phyloP scores from a whole-genome alignment of 2,888 invertebrate species.

The Entomobrya multifasciata region DNA sequence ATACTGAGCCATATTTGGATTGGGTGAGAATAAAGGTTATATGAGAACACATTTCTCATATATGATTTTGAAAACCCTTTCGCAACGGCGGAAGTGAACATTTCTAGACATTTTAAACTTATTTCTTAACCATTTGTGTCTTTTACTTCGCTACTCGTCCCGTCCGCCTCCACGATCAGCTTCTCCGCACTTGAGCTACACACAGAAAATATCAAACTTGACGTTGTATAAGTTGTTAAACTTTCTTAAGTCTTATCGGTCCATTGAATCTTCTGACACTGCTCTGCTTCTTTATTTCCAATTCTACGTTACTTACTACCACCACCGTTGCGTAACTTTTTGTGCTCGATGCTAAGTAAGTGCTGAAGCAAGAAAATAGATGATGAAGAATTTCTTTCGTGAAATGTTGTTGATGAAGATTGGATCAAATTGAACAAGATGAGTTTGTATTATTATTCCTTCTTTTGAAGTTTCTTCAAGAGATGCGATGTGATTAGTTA shows the following conservation, averaged over 20 bases:
- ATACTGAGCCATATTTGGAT: background rate
- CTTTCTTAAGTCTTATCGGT: slow-evolving; percentile 46
- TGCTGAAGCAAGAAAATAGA: slow-evolving; percentile 48
- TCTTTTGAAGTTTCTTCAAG: slow-evolving; percentile 28
- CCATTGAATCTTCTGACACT: slow-evolving; percentile 37
- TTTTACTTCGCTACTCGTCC: background rate
- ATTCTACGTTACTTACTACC: background rate
- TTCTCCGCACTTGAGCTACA: no score
- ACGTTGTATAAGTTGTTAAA: slow-evolving; percentile 20
- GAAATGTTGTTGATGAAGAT: slow-evolving; percentile 52
- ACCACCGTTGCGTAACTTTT: slow-evolving; percentile 3
- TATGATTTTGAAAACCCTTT: slow-evolving; percentile 47
- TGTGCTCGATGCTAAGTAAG: slow-evolving; percentile 11
- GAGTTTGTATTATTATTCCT: slow-evolving; percentile 55
- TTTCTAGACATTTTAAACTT: slow-evolving; percentile 60
- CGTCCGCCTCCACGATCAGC: no score
- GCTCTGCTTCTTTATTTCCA: background rate
- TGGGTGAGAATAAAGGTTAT: background rate
- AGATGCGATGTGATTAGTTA: slow-evolving; percentile 44
- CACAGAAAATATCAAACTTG: background rate
- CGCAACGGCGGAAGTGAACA: slow-evolving; percentile 72
- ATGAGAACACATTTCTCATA: background rate
- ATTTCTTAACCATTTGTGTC: slow-evolving; percentile 32
- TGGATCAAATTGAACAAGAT: slow-evolving; percentile 56
- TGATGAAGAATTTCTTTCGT: slow-evolving; percentile 28